A percentile compares a stretch with the other conserved stretches of the same genome.
Conservation (phyloP, 2,113 vertebrate genomes). For the Pontoporia blainvillei region DNA sequence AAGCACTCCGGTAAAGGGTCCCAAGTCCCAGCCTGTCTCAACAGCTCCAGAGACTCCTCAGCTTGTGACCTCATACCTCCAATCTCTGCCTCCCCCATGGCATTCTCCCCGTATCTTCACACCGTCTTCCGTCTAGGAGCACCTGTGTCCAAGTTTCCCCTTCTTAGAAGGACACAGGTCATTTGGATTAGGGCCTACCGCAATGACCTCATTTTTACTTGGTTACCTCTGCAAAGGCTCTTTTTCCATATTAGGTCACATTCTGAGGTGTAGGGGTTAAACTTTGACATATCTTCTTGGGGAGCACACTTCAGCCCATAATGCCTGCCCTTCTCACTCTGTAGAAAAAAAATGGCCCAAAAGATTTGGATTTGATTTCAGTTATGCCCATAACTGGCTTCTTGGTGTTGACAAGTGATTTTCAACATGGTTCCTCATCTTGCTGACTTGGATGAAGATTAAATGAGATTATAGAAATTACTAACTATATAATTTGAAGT, state of each 20-base stretch:
- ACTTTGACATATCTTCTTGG: background rate
- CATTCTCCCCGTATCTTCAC: background rate
- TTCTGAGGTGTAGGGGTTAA: background rate
- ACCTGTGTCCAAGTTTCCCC: background rate
- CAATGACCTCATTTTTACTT: background rate
- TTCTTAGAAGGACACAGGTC: background rate
- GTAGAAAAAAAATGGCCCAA: background rate
- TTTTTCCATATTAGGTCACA: background rate
- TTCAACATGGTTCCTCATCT: background rate
- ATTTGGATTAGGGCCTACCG: background rate
- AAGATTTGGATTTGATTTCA: background rate
- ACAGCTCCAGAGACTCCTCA: rapidly evolving
- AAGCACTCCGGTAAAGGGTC: background rate
- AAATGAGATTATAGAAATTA: constrained; percentile 18
- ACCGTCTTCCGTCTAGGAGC: background rate
- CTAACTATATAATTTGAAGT: background rate
- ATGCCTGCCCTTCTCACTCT: background rate
- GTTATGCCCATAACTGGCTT: background rate
- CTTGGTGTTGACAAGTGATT: constrained; percentile 7
- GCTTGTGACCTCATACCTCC: background rate
- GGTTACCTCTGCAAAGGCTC: background rate
- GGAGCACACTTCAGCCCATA: background rate
- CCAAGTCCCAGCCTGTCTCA: background rate
- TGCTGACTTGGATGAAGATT: background rate
- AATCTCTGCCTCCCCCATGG: background rate